Percentiles rank a stretch among this genome's conserved stretches.
These are phyloP conservation scores for Eupithecia abbreviata DNA, from an alignment of 2,888 invertebrate genomes.

Conservation along the genomic window DNA sequence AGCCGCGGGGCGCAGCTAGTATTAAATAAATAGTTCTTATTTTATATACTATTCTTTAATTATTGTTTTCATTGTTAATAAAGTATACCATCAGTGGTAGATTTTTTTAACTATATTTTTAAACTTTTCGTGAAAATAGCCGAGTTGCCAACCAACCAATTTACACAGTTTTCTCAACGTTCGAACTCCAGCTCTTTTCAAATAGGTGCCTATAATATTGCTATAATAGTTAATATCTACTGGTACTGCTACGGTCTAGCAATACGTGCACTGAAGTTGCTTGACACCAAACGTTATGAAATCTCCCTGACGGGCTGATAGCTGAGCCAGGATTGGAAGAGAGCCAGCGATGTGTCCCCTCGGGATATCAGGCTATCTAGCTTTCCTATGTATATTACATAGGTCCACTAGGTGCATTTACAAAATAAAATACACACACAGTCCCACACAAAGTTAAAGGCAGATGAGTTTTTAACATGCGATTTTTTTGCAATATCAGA, in stretches of 20 bases:
- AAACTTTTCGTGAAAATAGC: background rate
- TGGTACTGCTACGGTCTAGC: background rate
- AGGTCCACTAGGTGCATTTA: slow-evolving; percentile 41
- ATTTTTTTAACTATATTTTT: background rate
- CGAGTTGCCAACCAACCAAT: background rate
- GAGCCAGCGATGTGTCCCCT: slow-evolving; percentile 65
- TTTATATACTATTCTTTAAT: background rate
- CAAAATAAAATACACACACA: background rate
- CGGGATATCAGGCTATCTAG: slow-evolving; percentile 59
- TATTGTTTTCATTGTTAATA: background rate
- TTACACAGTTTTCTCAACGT: background rate
- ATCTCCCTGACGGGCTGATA: slow-evolving; percentile 36
- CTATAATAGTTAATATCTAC: background rate
- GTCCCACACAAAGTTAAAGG: background rate
- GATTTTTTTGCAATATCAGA: background rate
- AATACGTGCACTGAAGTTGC: slow-evolving; percentile 1
- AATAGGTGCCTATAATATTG: background rate
- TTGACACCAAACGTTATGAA: slow-evolving; percentile 20
- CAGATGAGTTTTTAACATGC: background rate
- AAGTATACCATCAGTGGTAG: background rate
- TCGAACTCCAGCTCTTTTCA: background rate
- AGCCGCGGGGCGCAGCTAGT: too few species aligned
- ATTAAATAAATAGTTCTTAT: background rate
- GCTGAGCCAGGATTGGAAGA: slow-evolving; percentile 58
- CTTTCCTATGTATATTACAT: slow-evolving; percentile 49